Percentiles rank a stretch among this genome's conserved stretches.
phyloP scores from a whole-genome alignment of 1,140 invertebrate species.

The Portunus trituberculatus region DNA sequence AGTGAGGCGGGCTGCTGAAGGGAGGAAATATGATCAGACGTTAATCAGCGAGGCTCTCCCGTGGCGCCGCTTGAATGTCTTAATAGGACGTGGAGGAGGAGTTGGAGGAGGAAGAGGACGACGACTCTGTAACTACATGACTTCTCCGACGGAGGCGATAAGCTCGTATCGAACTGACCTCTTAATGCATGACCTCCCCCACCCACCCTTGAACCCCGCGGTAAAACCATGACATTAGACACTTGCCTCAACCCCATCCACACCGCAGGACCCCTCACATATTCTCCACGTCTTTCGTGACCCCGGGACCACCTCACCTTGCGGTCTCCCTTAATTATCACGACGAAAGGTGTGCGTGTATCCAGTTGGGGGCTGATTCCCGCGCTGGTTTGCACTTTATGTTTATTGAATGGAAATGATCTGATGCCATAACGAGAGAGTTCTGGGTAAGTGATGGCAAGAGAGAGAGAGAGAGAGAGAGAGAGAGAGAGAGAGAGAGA shows the following conservation, averaged over 20 bases:
- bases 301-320: neutral
- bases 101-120: neutral
- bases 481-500: neutral
- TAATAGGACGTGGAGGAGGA: neutral
- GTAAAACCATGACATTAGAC: conserved; percentile 8
- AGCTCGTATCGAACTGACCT: neutral
- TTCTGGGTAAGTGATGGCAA: neutral
- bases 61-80: conserved; percentile 8
- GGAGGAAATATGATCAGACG: conserved; percentile 21
- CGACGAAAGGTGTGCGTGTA: conserved; percentile 18
- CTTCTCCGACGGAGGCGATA: neutral
- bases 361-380: neutral
- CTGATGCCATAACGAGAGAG: neutral
- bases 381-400: neutral
- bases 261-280: neutral
- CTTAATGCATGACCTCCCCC: conserved; percentile 10
- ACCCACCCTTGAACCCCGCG: neutral
- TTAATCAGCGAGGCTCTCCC: conserved; percentile 11
- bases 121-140: neutral
- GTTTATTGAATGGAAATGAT: neutral
- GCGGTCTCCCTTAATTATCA: conserved; percentile 10
- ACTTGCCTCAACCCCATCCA: neutral
- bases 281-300: neutral
- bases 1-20: neutral
- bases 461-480: neutral